Evolutionary conservation across 2,797 vertebrate species (phyloP), one percentile per base, ranked within the genome.

Genomic region (Pseudocheirus occidentalis): DNA sequence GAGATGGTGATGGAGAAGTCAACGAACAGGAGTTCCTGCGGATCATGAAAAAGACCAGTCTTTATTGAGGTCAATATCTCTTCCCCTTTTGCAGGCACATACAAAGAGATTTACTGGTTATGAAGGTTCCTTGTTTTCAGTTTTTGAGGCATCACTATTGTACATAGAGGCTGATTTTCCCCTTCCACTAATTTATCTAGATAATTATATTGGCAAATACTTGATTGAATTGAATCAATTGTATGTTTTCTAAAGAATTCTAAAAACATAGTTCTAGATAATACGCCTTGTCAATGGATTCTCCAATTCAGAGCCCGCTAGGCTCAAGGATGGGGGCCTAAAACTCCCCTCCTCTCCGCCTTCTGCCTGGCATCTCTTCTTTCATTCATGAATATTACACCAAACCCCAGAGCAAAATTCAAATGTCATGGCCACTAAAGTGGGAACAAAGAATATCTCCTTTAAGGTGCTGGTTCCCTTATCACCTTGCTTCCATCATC

Each of bases 1-100:
- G 99, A 94, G 99, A 99, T 40, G 99, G 99, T 46, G 99, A 99
- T 0, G 99, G 99, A 54, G 99, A 99, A 95, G 99, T 99, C 97
- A 99, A 99, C 29, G 99, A 99, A 98, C 99, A 99, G 95, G 99
- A 99, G 91, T 99, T 99, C 98, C 98, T 99, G 97, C 98, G 99
- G 92, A 99, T 99, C 96, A 99, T 99, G 99, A 99, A 99, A 98
- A 99, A 99, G 98, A 99, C 99, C 57, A 99, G 99, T 97, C 98
- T 99, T 55, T 99, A 99, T 98, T 99, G 98, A 99, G 55, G 40
- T 34, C 12, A 5, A 29, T 58, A 21, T 62, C 90, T 12, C 28
- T 40, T 62, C 58, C 73, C 31, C 66, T 21, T 10, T 27, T 21
- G 18, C 73, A 54, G 94, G 91, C 91, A 94, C 66, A 54, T 5